Evolutionary conservation across 1,140 invertebrate genomes (phyloP), one percentile per base, ranked within the genome.

Genomic region (Trichogramma pretiosum): DNA sequence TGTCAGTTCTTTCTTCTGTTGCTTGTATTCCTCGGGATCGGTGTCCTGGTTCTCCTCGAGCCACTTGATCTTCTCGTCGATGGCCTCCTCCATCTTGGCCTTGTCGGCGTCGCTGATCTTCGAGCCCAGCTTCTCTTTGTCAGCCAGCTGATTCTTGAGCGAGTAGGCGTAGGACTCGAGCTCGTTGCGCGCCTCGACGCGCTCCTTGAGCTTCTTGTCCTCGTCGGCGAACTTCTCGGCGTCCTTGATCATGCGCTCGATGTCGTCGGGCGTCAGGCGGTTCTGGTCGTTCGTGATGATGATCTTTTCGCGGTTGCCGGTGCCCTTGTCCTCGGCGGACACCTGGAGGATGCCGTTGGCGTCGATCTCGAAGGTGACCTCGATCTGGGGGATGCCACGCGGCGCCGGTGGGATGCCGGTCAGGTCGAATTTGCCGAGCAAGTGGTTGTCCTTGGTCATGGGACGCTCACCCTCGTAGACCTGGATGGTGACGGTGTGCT

Each of bases 361-460:
- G 62, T 99, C 96, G 59, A 99, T 98, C 74, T 99, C 95, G 63
- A 99, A 99, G 0, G 93, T 98, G 2, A 99, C 94, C 73, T 98
- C 93, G 64, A 98, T 98, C 73, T 98, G 93, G n/a, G 95, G 94
- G 33, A 99, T 93, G 49, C 96, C 95, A 64, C 95, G 78, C 3
- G 94, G 94, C 36, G 95, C 94, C 30, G 94, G 94, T 53, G 96
- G 95, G 55, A 99, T 96, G 39, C 94, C 96, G 51, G 93, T 98
- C 21, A 99, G 72, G 69, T 99, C 96, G 70, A 99, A 99, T 72
- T 98, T 98, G 49, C 94, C 94, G 23, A 98, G 76, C 41, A 93
- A 74, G 74, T 99, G 94, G 70, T 99, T 99, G 67, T 99, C 96
- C 73, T 98, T 99, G 50, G 95, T 98, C 95, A 99, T 97, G 22